Conservation (phyloP, 30 jellyfish, hydroid and myxozoan genomes). For the Cassiopea andromeda region DNA sequence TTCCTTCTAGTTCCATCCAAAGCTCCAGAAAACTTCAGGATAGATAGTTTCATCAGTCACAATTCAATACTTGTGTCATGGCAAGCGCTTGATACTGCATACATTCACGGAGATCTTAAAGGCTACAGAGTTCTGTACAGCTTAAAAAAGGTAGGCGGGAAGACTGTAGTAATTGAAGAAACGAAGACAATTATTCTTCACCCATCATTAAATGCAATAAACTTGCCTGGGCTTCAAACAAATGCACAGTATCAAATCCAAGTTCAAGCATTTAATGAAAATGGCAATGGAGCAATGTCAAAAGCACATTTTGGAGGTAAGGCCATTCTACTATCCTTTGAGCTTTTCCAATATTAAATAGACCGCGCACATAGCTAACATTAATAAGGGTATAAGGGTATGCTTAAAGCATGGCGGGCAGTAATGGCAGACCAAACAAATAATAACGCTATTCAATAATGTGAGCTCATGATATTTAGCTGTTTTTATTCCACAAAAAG, state of each 20-base stretch:
- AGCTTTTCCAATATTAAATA: neutral
- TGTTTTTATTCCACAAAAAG: too few species aligned
- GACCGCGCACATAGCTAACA: neutral
- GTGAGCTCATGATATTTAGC: too few species aligned
- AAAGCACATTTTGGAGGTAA: conserved; percentile 27
- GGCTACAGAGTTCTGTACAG: conserved; percentile 38
- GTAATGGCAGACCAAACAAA: too few species aligned
- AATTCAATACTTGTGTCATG: conserved; percentile 14
- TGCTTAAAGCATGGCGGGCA: too few species aligned
- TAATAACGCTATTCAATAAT: too few species aligned
- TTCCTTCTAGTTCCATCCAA: conserved; percentile 50
- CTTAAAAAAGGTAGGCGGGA: neutral
- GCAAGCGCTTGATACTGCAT: neutral
- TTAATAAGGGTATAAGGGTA: too few species aligned
- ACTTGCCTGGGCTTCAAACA: conserved; percentile 21
- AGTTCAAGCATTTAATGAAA: conserved; percentile 29
- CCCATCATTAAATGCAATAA: conserved; percentile 7
- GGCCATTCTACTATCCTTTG: neutral
- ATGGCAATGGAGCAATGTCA: conserved; percentile 60
- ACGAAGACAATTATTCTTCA: neutral
- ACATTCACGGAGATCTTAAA: conserved; percentile 46
- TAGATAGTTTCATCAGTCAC: conserved; percentile 8
- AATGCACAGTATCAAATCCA: conserved; percentile 2
- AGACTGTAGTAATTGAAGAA: neutral
- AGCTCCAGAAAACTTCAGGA: conserved; percentile 10